Evolutionary conservation across 2,797 vertebrate species (phyloP), one percentile per base, ranked within the genome.

Genomic region (Gymnoscopelus braueri): DNA sequence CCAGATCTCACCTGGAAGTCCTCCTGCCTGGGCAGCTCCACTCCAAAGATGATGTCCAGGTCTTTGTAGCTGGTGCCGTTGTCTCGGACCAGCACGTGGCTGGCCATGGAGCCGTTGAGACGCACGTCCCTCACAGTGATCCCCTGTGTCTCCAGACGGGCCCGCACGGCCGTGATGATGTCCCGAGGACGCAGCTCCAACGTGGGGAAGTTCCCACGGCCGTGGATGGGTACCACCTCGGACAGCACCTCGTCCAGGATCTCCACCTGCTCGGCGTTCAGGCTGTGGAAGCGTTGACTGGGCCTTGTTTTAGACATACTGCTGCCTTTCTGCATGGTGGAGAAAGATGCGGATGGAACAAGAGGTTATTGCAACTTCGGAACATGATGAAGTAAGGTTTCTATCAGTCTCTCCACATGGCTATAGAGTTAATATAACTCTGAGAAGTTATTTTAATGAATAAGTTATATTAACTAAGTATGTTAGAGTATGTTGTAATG

Each of bases 151-250:
- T 91, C 86, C 57, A 99, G 94, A 80, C 95, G 92, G 52, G 95
- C 88, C 77, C 95, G 95, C 60, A 99, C 97, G 24, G 95, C 84
- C 14, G 91, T 94, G 84, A 99, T 96, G 63, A 99, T 97, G 89
- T 98, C 94, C 83, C 96, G 96, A 0, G 93, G 97, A 80, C 97
- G 97, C 65, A 99, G 94, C 85, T 98, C 96, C 91, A 99, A 64
- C 0, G 98, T 99, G 14, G 98, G 98, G 65, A 99, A 99, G 91
- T 99, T 96, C 13, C 97, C 97, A 48, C 95, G 94, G 67, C 98
- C 98, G 48, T 99, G 98, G 90, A 99, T 94, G 29, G 97, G 98
- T 78, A 97, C 95, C 68, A 94, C 93, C 83, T 98, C 96, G 0
- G 94, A 94, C 69, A 99, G 92, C 74, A 99, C 96, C 82, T 97